Evolutionary conservation across 2,113 vertebrate genomes (phyloP).

Genomic region (Azemiops feae): DNA sequence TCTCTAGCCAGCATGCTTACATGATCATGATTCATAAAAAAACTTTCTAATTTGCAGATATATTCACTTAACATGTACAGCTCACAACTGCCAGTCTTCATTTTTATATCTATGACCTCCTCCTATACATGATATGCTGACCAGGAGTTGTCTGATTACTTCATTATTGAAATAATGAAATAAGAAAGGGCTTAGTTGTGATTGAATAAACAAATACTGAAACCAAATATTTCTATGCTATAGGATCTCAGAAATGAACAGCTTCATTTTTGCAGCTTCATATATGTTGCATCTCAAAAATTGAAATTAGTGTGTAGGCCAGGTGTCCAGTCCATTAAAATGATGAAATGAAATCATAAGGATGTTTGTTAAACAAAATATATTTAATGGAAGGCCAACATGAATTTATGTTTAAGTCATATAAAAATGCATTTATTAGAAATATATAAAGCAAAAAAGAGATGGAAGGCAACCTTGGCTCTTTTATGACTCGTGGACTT

Average conservation of each 20-base stretch:
- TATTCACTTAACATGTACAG: neutral
- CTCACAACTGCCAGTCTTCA: neutral
- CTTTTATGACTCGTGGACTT: too few species aligned
- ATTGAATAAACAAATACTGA: neutral
- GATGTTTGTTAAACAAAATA: neutral
- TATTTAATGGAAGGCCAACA: neutral
- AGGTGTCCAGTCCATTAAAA: neutral
- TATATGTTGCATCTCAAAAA: neutral
- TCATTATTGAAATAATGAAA: neutral
- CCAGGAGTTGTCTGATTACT: neutral
- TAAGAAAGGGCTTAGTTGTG: neutral
- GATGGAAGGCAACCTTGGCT: too few species aligned
- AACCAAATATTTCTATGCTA: neutral
- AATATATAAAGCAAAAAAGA: neutral
- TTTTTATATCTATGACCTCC: neutral
- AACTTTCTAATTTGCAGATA: neutral
- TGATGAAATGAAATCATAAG: neutral
- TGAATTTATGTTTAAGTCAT: neutral
- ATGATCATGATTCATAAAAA: neutral
- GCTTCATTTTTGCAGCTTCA: neutral
- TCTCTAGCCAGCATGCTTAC: neutral
- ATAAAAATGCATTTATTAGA: neutral
- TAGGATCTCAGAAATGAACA: neutral
- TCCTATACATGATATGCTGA: neutral
- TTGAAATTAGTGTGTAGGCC: neutral